phyloP scores from a whole-genome alignment of 2,888 invertebrate genomes.

The Aplocera efformata region DNA sequence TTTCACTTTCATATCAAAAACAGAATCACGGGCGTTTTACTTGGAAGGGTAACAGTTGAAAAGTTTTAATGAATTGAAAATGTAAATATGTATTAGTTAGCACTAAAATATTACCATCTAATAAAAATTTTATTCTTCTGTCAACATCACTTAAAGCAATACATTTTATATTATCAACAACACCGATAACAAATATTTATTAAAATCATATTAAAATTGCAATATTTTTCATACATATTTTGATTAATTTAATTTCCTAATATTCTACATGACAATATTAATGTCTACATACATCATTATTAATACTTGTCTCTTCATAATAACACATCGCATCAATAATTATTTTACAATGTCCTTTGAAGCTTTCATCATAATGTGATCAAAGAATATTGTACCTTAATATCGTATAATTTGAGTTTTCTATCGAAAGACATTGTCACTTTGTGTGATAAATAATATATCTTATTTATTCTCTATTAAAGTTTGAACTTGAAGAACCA shows the following conservation, averaged over 20 bases:
- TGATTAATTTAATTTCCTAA: conserved; percentile 20
- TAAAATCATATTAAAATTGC: conserved; percentile 16
- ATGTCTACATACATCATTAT: too few species aligned
- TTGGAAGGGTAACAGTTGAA: too few species aligned
- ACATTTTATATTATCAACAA: conserved; percentile 14
- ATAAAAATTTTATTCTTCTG: conserved; percentile 2
- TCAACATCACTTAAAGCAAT: conserved; percentile 18
- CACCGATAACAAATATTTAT: conserved; percentile 16
- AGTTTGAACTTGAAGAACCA: conserved; percentile 93
- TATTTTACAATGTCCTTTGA: too few species aligned
- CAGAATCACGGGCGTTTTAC: too few species aligned
- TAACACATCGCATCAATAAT: too few species aligned
- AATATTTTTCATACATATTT: conserved; percentile 15
- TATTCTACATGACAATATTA: conserved; percentile 18
- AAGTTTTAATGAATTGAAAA: too few species aligned
- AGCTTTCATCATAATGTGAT: too few species aligned
- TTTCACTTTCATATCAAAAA: too few species aligned
- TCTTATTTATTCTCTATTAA: conserved; percentile 94
- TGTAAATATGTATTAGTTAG: too few species aligned
- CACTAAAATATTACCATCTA: not conserved
- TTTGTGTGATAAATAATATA: conserved; percentile 21
- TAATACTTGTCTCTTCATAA: not conserved
- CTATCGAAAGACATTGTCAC: not conserved
- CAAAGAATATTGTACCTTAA: not conserved
- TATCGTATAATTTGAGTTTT: not conserved